phyloP scores from a whole-genome alignment of 2,113 vertebrate species.

The Forbesichthys papilliferus region DNA sequence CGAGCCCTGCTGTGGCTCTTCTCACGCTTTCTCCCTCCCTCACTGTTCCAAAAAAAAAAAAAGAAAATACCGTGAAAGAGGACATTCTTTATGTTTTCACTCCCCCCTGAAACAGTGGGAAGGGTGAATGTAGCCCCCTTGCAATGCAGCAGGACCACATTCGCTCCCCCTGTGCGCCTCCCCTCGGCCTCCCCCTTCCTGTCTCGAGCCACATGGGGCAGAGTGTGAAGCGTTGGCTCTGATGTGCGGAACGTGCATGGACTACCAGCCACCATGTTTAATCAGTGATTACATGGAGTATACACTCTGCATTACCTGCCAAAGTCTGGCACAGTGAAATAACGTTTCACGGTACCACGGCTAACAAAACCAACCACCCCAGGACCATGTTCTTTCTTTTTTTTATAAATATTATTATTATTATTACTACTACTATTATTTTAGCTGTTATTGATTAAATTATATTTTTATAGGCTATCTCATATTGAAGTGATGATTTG shows the following conservation, averaged over 20 bases:
- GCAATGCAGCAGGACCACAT: conserved; percentile 25
- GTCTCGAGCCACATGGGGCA: conserved; percentile 30
- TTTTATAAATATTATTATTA: too few species aligned
- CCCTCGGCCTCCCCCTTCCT: conserved; percentile 26
- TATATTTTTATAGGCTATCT: not conserved
- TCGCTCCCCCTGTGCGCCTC: not conserved
- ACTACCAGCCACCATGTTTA: conserved; percentile 51
- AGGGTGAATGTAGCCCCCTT: conserved; percentile 27
- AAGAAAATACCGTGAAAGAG: conserved; percentile 21
- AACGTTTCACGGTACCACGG: too few species aligned
- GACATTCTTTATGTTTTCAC: conserved; percentile 33
- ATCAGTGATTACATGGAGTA: conserved; percentile 57
- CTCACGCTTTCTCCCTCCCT: conserved; percentile 66
- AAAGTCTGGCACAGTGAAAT: conserved; percentile 33
- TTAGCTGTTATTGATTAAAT: conserved; percentile 38
- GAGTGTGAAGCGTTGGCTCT: conserved; percentile 38
- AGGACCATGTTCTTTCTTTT: conserved; percentile 26
- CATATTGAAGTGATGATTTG: conserved; percentile 31
- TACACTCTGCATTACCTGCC: conserved; percentile 41
- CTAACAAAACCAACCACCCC: not conserved
- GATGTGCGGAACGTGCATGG: conserved; percentile 55
- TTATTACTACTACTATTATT: not conserved
- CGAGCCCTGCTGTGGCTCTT: conserved; percentile 60
- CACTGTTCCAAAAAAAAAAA: conserved; percentile 17
- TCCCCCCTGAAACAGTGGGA: not conserved